Evolutionary conservation across 1,140 invertebrate genomes (phyloP).

Genomic region (Radopholus similis): DNA sequence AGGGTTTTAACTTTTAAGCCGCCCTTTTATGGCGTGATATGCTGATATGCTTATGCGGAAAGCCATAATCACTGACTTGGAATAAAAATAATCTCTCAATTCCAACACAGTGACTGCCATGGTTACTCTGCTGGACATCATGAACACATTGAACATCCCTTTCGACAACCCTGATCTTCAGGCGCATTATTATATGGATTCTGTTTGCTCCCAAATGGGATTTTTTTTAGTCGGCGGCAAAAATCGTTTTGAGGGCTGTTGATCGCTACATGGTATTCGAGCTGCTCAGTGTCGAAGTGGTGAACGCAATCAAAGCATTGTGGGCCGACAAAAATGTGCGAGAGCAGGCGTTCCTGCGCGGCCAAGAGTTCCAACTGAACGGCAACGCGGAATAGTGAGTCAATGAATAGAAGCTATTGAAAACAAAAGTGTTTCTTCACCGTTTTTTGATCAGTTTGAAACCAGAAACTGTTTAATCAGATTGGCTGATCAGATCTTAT

Average conservation of each 20-base stretch:
- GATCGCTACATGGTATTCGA: constrained; percentile 57
- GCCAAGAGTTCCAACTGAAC: constrained; percentile 63
- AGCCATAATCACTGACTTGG: too few relatives aligned
- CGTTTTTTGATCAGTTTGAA: constrained; percentile 16
- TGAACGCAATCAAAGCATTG: constrained; percentile 27
- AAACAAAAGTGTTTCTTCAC: too few relatives aligned
- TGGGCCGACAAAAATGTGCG: constrained; percentile 58
- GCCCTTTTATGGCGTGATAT: too few relatives aligned
- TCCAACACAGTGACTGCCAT: constrained; percentile 36
- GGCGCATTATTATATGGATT: constrained; percentile 12
- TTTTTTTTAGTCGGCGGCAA: constrained; percentile 32
- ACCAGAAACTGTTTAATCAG: too few relatives aligned
- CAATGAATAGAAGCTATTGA: neutral
- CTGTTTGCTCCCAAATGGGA: neutral
- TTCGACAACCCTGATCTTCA: constrained; percentile 34
- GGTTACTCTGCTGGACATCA: constrained; percentile 40
- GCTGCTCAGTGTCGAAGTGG: constrained; percentile 43
- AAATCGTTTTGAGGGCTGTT: constrained; percentile 46
- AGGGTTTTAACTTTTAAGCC: too few relatives aligned
- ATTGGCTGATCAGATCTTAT: too few relatives aligned
- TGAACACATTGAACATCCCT: constrained; percentile 39
- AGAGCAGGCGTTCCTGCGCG: constrained; percentile 57
- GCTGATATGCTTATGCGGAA: too few relatives aligned
- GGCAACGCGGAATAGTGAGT: constrained; percentile 6
- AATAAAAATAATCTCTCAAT: too few relatives aligned